phyloP scores from a whole-genome alignment of 2,113 vertebrate genomes.

The Anarrhichthys ocellatus region DNA sequence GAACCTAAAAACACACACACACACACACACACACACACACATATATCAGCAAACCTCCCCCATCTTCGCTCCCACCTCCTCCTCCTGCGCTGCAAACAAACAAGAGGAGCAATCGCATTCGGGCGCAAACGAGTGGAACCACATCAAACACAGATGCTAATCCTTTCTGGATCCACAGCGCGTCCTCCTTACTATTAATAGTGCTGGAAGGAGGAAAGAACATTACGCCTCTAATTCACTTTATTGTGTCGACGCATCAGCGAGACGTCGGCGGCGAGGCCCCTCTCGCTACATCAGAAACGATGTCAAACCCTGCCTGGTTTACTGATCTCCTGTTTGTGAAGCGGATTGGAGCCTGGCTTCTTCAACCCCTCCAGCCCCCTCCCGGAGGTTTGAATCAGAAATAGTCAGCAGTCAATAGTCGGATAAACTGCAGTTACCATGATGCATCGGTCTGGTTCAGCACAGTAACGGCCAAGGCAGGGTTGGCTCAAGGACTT shows the following conservation, averaged over 20 bases:
- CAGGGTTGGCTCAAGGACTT: too few species aligned
- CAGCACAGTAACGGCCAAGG: not conserved
- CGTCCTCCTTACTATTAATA: slow-evolving; percentile 85
- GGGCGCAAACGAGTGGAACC: slow-evolving; percentile 77
- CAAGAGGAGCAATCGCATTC: slow-evolving; percentile 76
- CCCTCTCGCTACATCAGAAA: slow-evolving; percentile 63
- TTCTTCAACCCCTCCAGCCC: slow-evolving; percentile 25
- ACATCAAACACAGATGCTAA: slow-evolving; percentile 84
- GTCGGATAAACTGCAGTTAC: not conserved
- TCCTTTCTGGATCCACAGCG: slow-evolving; percentile 80
- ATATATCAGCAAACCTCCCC: not conserved
- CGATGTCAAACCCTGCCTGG: slow-evolving; percentile 59
- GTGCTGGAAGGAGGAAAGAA: slow-evolving; percentile 76
- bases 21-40: slow-evolving; percentile 29
- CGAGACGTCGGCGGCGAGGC: slow-evolving; percentile 53
- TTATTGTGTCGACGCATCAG: slow-evolving; percentile 77
- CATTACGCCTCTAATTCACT: slow-evolving; percentile 75
- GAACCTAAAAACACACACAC: slow-evolving; percentile 46
- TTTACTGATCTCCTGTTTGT: slow-evolving; percentile 76
- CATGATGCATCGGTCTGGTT: not conserved
- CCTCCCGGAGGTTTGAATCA: not conserved
- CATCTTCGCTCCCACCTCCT: not conserved
- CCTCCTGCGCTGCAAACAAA: slow-evolving; percentile 63
- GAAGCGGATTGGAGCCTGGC: slow-evolving; percentile 33
- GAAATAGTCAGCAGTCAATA: not conserved